Evolutionary conservation across 53 echinoderm and acorn worm genomes (phyloP).

Genomic region (Holothuria leucospilota): DNA sequence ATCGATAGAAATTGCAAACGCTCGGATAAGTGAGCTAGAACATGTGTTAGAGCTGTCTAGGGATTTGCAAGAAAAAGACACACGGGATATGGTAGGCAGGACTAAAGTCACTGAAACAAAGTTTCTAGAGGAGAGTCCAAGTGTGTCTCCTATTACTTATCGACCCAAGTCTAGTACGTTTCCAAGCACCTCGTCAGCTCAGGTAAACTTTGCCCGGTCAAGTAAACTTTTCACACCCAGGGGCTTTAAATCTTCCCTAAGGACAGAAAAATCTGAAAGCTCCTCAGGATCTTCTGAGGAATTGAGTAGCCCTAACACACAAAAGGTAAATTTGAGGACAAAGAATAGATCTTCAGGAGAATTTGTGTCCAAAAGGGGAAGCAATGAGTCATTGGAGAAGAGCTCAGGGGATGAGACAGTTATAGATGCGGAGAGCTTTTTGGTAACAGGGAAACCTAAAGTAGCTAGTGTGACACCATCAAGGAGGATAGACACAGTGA

Average conservation of each 20-base stretch:
- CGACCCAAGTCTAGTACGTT: constrained; percentile 43
- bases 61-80: constrained; percentile 25
- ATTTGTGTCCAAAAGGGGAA: constrained; percentile 21
- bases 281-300: constrained; percentile 81
- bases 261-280: constrained; percentile 78
- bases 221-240: constrained; percentile 65
- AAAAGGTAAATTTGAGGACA: constrained; percentile 25
- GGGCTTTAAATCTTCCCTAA: constrained; percentile 66
- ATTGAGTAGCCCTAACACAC: constrained; percentile 68
- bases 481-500: constrained; percentile 8
- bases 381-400: constrained; percentile 34
- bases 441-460: constrained; percentile 20
- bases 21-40: constrained; percentile 68
- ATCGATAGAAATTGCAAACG: constrained; percentile 59
- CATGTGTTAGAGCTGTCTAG: constrained; percentile 46
- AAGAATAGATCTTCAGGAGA: constrained; percentile 11
- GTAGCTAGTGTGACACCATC: constrained; percentile 43
- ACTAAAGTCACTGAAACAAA: constrained; percentile 31
- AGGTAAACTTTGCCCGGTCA: constrained; percentile 21
- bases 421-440: constrained; percentile 13
- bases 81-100: constrained; percentile 17
- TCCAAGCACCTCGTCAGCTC: background rate
- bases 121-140: background rate
- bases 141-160: background rate
- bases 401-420: constrained; percentile 53